A percentile compares a stretch with the other conserved stretches of the same genome.
Conservation (phyloP, 2,888 invertebrate species). For the Aporophyla lueneburgensis region DNA sequence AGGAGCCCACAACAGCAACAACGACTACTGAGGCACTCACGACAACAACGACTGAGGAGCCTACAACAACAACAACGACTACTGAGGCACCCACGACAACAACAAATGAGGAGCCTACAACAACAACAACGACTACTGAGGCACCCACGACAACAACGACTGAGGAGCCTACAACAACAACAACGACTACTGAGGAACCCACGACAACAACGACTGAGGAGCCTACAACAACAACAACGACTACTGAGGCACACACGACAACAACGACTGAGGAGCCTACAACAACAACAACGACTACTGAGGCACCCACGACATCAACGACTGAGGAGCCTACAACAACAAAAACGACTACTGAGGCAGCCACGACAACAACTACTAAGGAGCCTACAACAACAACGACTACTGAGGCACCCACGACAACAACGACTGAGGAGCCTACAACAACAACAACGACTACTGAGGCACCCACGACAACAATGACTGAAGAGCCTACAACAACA, state of each 20-base stretch:
- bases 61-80: neutral
- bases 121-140: neutral
- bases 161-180: neutral
- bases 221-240: neutral
- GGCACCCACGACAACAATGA: slow-evolving; percentile 17
- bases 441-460: slow-evolving; percentile 34
- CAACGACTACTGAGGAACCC: neutral
- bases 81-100: neutral
- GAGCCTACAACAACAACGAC: slow-evolving; percentile 26
- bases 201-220: neutral
- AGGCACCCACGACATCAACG: slow-evolving; percentile 11
- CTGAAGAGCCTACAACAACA: neutral
- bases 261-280: slow-evolving; percentile 17
- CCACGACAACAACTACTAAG: slow-evolving; percentile 20
- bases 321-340: neutral
- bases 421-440: slow-evolving; percentile 10
- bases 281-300: slow-evolving; percentile 16
- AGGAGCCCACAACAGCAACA: neutral
- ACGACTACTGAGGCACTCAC: neutral
- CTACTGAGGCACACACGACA: neutral
- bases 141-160: slow-evolving; percentile 7
- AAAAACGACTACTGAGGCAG: slow-evolving; percentile 16
- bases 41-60: neutral
- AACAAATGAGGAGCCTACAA: neutral
- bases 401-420: slow-evolving; percentile 20